Conservation (phyloP, 2,113 vertebrate genomes). For the Rhombomys opimus region DNA sequence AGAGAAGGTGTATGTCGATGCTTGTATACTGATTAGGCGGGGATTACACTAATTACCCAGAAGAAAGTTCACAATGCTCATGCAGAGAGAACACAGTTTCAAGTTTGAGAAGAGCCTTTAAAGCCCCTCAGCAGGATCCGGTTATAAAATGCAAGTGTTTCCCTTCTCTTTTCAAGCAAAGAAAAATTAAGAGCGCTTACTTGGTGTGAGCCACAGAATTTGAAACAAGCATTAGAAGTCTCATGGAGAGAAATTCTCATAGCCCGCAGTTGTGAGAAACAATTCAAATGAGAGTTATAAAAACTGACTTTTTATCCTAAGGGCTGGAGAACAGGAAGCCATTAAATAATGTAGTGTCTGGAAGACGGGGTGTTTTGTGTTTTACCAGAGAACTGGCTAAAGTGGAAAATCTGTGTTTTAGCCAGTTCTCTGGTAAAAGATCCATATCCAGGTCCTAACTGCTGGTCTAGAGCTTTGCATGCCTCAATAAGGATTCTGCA, state of each 20-base stretch:
- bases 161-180: constrained; percentile 59
- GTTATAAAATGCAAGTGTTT: constrained; percentile 60
- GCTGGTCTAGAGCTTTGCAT: background rate
- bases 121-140: constrained; percentile 59
- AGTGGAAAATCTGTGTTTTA: background rate
- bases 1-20: background rate
- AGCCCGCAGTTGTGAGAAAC: constrained; percentile 36
- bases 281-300: background rate
- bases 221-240: constrained; percentile 50
- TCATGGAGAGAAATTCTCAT: constrained; percentile 37
- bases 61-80: background rate
- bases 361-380: background rate
- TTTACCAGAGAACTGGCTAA: background rate
- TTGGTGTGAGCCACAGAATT: constrained; percentile 49
- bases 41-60: background rate
- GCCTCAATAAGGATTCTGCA: background rate
- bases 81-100: background rate
- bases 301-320: background rate
- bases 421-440: background rate
- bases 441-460: background rate
- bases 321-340: constrained; percentile 29
- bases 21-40: background rate
- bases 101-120: constrained; percentile 66
- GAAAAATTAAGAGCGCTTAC: constrained; percentile 50
- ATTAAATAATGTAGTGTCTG: background rate